Evolutionary conservation across 2,888 invertebrate genomes (phyloP).

Genomic region (Scrobipalpa atriplicella): DNA sequence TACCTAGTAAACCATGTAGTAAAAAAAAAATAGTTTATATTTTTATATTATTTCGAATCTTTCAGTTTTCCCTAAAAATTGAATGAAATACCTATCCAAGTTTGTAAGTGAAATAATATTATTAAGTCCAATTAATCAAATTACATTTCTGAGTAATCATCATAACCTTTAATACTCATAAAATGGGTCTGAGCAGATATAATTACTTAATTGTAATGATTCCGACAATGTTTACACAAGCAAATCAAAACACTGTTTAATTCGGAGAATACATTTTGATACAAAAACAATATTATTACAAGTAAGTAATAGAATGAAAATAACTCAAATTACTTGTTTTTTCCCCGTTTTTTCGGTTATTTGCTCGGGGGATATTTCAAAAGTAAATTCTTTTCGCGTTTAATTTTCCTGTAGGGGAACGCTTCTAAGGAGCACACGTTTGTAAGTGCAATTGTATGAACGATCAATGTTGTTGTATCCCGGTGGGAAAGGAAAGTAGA

Average conservation of each 20-base stretch:
- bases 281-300: constrained; percentile 5
- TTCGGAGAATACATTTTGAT: not conserved
- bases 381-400: constrained; percentile 21
- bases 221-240: constrained; percentile 3
- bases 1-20: too few relatives aligned
- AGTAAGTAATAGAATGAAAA: constrained; percentile 2
- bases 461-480: constrained; percentile 23
- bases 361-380: constrained; percentile 22
- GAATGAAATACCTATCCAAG: too few relatives aligned
- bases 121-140: not conserved
- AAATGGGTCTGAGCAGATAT: not conserved
- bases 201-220: not conserved
- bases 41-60: too few relatives aligned
- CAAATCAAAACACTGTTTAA: not conserved
- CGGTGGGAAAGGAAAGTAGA: constrained; percentile 14
- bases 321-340: not conserved
- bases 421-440: constrained; percentile 13
- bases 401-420: constrained; percentile 14
- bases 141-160: not conserved
- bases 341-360: not conserved
- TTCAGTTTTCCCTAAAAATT: too few relatives aligned
- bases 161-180: constrained; percentile 3
- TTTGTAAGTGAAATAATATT: not conserved
- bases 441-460: constrained; percentile 22
- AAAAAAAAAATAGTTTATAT: too few relatives aligned